These are phyloP conservation scores for Smutsia temminckii DNA, from an alignment of 2,797 vertebrate species.

Conservation along the genomic window DNA sequence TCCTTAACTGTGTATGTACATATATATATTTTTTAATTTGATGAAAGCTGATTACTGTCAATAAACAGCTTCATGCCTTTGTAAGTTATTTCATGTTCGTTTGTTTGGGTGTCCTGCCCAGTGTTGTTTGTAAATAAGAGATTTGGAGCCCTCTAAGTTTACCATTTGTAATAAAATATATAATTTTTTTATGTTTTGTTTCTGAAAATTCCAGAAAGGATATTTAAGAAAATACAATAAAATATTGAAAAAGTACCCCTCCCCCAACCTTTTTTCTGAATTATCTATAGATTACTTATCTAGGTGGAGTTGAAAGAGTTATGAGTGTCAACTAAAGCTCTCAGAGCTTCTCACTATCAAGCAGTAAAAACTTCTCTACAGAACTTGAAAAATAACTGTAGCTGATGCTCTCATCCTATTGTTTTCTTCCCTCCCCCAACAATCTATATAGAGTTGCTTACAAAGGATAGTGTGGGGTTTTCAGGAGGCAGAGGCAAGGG, in stretches of 20 bases:
- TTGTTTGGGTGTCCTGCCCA: constrained; percentile 96
- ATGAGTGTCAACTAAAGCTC: background rate
- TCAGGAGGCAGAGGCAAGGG: background rate
- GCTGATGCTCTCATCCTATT: background rate
- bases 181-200: constrained; percentile 96
- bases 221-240: constrained; percentile 98
- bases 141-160: constrained; percentile 97
- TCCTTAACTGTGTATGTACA: constrained; percentile 88
- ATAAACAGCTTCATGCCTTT: constrained; percentile 95
- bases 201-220: constrained; percentile 93
- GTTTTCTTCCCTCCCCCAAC: background rate
- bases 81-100: constrained; percentile 96
- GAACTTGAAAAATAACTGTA: constrained; percentile 31
- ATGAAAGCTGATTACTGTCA: constrained; percentile 92
- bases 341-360: constrained; percentile 51
- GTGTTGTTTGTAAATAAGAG: constrained; percentile 99
- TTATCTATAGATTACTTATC: constrained; percentile 50
- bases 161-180: constrained; percentile 98
- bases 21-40: constrained; percentile 92
- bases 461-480: background rate
- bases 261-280: constrained; percentile 78
- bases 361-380: constrained; percentile 43
- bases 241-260: constrained; percentile 87
- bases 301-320: constrained; percentile 14
- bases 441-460: background rate